These are phyloP conservation scores for Acheta domesticus DNA, from an alignment of 2,888 invertebrate species.

Conservation along the genomic window DNA sequence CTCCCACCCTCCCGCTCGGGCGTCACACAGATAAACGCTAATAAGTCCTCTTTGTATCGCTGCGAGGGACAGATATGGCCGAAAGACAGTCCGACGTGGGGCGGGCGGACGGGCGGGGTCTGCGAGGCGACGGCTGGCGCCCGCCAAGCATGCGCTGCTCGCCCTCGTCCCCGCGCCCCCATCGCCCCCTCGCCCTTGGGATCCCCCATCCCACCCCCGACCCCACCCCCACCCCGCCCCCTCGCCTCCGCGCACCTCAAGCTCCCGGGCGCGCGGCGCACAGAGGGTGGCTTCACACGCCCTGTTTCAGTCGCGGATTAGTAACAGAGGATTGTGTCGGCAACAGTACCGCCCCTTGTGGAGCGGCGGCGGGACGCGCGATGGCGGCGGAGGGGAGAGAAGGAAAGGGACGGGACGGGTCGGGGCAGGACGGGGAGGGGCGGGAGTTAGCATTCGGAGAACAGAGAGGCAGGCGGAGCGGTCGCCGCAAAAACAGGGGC, in stretches of 20 bases:
- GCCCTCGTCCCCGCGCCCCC: neutral
- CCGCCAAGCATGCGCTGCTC: neutral
- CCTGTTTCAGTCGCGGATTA: neutral
- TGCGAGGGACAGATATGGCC: neutral
- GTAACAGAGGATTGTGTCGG: conserved; percentile 18
- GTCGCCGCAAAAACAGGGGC: neutral
- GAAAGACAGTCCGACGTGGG: neutral
- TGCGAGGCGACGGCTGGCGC: neutral
- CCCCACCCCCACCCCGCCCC: neutral
- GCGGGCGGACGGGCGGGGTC: neutral
- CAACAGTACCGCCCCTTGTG: neutral
- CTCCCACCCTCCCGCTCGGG: neutral
- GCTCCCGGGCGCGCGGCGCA: neutral
- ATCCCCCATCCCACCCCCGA: neutral
- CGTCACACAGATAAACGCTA: neutral
- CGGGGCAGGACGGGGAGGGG: neutral
- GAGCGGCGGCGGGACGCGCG: too few species aligned
- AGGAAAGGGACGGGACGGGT: neutral
- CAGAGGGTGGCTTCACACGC: conserved; percentile 1
- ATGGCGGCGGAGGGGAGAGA: neutral
- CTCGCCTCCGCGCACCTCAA: neutral
- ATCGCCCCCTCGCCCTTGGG: neutral
- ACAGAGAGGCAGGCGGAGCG: neutral
- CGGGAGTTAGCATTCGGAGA: neutral
- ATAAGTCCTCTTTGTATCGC: conserved; percentile 18